Conservation (phyloP, 2,797 vertebrate genomes). For the Masticophis lateralis region DNA sequence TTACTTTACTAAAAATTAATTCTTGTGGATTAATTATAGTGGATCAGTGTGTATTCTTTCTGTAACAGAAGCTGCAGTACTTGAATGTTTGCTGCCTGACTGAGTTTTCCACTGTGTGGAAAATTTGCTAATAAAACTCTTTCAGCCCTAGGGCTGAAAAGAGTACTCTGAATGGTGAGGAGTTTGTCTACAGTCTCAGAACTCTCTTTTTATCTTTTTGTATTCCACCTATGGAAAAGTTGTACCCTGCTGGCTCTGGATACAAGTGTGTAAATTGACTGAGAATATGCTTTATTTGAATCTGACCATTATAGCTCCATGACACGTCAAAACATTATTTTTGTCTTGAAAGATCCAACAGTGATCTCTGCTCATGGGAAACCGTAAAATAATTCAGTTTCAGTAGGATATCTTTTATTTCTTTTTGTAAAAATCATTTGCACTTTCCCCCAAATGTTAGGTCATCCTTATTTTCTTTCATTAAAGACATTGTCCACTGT, state of each 20-base stretch:
- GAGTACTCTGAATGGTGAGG: not conserved
- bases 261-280: conserved; percentile 25
- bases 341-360: not conserved
- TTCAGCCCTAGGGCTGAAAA: not conserved
- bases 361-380: not conserved
- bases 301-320: not conserved
- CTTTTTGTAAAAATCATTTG: conserved; percentile 12
- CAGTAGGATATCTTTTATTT: not conserved
- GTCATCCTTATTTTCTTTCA: conserved; percentile 27
- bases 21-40: not conserved
- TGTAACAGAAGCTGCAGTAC: conserved; percentile 2
- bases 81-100: not conserved
- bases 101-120: conserved; percentile 7
- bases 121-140: conserved; percentile 28
- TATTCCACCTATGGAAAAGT: not conserved
- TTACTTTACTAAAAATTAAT: not conserved
- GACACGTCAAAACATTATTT: conserved; percentile 14
- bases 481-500: not conserved
- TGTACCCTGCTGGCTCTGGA: conserved; percentile 17
- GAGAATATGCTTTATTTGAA: not conserved
- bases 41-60: not conserved
- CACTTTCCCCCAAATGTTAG: not conserved
- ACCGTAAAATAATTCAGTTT: conserved; percentile 6
- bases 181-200: not conserved
- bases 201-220: not conserved